phyloP scores from a whole-genome alignment of 2,113 vertebrate species.

The Rhinoderma darwinii region DNA sequence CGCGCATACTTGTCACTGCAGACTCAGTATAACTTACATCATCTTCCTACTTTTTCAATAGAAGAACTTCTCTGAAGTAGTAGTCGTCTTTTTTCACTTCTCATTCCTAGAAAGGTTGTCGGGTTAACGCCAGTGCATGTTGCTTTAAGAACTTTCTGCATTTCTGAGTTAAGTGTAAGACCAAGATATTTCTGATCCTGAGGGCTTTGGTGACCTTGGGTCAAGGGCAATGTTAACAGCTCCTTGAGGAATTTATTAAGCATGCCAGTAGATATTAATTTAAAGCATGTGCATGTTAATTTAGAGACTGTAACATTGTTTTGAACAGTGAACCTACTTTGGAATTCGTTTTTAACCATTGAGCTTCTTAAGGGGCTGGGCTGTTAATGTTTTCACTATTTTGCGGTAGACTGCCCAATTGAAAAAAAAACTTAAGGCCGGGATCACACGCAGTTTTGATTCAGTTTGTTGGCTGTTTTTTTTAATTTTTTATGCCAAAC shows the following conservation, averaged over 20 bases:
- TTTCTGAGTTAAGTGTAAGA: neutral
- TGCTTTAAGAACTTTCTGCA: neutral
- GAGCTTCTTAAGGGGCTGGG: neutral
- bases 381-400: neutral
- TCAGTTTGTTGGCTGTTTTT: no score
- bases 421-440: neutral
- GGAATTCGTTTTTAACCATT: constrained; percentile 21
- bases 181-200: neutral
- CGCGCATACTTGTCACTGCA: no score
- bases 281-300: neutral
- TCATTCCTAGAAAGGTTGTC: neutral
- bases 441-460: no score
- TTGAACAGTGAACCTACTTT: neutral
- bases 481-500: no score
- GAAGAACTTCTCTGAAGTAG: neutral
- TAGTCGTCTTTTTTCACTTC: neutral
- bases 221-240: constrained; percentile 20
- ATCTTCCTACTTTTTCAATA: no score
- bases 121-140: no score
- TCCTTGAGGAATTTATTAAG: constrained; percentile 14
- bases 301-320: neutral
- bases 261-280: constrained; percentile 16
- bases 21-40: no score
- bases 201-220: constrained; percentile 23
- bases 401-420: no score